Conservation (phyloP, 2,113 vertebrate genomes). For the Ramphastos sulfuratus region DNA sequence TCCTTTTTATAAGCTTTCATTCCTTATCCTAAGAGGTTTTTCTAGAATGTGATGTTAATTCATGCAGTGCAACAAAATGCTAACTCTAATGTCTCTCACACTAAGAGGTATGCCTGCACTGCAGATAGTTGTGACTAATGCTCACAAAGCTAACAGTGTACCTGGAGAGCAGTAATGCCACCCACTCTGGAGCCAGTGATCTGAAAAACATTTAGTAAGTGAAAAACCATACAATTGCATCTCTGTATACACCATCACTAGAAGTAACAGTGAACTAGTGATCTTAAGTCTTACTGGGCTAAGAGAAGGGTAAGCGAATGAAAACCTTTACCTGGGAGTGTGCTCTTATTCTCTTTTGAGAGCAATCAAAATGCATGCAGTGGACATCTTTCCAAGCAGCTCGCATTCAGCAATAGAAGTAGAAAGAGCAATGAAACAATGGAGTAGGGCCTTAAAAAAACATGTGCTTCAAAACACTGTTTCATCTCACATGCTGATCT, state of each 20-base stretch:
- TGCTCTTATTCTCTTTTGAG: background rate
- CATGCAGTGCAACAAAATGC: background rate
- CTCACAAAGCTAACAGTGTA: background rate
- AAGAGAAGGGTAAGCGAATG: background rate
- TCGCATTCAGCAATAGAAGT: background rate
- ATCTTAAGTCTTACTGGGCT: background rate
- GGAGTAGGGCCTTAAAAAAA: background rate
- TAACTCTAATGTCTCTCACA: background rate
- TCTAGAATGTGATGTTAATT: conserved; percentile 6
- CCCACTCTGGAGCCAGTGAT: background rate
- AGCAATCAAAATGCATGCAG: fast-evolving
- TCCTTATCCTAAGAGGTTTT: background rate
- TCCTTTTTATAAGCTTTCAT: background rate
- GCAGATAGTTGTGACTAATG: background rate
- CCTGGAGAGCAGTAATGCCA: background rate
- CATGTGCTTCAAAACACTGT: too few relatives aligned
- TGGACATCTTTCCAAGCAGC: background rate
- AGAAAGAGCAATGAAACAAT: background rate
- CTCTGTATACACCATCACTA: background rate
- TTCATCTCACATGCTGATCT: background rate
- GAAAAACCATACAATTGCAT: background rate
- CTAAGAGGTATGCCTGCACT: background rate
- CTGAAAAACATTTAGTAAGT: background rate
- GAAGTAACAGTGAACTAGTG: background rate
- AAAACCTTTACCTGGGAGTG: fast-evolving